Conservation (phyloP, 1,140 invertebrate species). For the Eciton burchellii region DNA sequence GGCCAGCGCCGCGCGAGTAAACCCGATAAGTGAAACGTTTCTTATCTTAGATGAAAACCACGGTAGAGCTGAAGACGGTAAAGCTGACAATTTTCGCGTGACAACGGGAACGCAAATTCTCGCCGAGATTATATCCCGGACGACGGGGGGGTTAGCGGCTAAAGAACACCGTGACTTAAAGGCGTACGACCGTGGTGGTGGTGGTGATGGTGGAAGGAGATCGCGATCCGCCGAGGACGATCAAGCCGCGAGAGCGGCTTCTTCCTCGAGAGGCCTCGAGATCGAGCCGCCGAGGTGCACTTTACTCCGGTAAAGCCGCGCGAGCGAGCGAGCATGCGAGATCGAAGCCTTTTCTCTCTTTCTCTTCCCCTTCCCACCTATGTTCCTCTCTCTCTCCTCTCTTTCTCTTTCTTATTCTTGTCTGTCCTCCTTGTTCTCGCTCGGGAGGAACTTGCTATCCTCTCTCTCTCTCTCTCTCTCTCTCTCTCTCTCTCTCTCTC, state of each 20-base stretch:
- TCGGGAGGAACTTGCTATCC: slow-evolving; percentile 7
- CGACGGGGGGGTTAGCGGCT: slow-evolving; percentile 38
- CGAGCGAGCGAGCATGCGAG: slow-evolving; percentile 54
- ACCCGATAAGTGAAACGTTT: no score
- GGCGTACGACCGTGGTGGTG: slow-evolving; percentile 21
- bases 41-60: no score
- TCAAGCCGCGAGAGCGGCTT: slow-evolving; percentile 44
- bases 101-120: slow-evolving; percentile 27
- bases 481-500: neutral
- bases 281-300: slow-evolving; percentile 24
- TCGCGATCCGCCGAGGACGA: slow-evolving; percentile 40
- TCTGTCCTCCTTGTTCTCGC: slow-evolving; percentile 15
- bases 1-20: no score
- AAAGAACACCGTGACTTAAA: slow-evolving; percentile 13
- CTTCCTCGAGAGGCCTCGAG: slow-evolving; percentile 35
- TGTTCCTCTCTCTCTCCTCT: neutral
- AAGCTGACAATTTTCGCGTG: slow-evolving; percentile 13
- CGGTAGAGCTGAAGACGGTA: no score
- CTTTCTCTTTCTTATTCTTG: slow-evolving; percentile 37
- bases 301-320: slow-evolving; percentile 56
- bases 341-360: slow-evolving; percentile 58
- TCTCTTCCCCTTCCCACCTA: neutral
- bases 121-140: slow-evolving; percentile 25
- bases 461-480: slow-evolving; percentile 36
- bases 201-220: slow-evolving; percentile 57